Conservation (phyloP, 2,113 vertebrate species). For the Hyperopisus bebe region DNA sequence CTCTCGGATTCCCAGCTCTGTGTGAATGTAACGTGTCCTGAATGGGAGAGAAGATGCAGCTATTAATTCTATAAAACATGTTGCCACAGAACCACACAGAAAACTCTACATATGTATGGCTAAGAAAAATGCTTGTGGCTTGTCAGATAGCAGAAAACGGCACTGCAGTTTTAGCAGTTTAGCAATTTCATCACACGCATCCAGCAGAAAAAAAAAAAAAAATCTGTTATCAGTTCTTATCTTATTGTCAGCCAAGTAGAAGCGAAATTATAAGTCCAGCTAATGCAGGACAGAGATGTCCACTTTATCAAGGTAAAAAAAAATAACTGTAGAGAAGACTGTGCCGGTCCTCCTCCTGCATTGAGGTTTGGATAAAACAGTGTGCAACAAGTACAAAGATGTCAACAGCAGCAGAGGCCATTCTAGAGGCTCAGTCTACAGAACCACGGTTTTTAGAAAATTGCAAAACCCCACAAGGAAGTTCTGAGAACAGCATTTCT, state of each 20-base stretch:
- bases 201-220: background rate
- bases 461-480: background rate
- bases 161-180: background rate
- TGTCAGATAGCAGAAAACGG: background rate
- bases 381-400: background rate
- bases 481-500: background rate
- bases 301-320: background rate
- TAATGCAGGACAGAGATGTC: background rate
- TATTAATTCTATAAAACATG: background rate
- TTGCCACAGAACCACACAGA: background rate
- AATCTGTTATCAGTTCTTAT: background rate
- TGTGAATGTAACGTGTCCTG: conserved; percentile 95
- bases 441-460: background rate
- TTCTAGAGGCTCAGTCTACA: background rate
- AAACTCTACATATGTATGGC: background rate
- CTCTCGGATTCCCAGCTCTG: conserved; percentile 89
- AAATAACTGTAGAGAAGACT: background rate
- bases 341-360: background rate
- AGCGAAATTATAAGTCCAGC: background rate
- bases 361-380: background rate
- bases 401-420: background rate
- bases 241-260: background rate
- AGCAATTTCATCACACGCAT: background rate
- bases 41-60: background rate
- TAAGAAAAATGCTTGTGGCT: background rate